A percentile compares a stretch with the other conserved stretches of the same genome.
These are phyloP conservation scores for Microplitis deprimator DNA, from an alignment of 2,888 invertebrate species.

Conservation along the genomic window DNA sequence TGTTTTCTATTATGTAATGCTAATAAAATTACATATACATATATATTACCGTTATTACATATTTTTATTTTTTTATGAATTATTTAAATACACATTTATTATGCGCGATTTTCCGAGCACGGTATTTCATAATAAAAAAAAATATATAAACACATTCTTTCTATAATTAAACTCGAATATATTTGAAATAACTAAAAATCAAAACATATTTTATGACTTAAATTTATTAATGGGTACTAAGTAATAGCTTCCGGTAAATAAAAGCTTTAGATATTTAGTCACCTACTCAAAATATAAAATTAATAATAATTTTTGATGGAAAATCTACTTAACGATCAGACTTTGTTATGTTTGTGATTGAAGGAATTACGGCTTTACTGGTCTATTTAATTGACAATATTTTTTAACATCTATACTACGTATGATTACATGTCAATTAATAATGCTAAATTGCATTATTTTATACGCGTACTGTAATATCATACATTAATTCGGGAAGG, in stretches of 20 bases:
- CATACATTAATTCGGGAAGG: no score
- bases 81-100: constrained; percentile 12
- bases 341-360: no score
- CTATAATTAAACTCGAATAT: constrained; percentile 21
- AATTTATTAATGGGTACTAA: neutral
- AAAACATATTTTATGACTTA: neutral
- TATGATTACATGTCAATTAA: neutral
- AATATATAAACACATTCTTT: neutral
- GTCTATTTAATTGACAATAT: no score
- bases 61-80: neutral
- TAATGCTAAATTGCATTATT: neutral
- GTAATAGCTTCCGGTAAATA: neutral
- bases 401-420: neutral
- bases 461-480: no score
- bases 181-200: constrained; percentile 1
- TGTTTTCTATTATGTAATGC: neutral
- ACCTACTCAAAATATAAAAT: neutral
- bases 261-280: neutral
- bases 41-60: neutral
- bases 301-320: no score
- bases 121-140: neutral
- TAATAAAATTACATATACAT: neutral
- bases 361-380: no score
- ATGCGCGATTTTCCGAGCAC: neutral
- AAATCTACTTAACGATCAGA: no score